Evolutionary conservation across 2,113 vertebrate species (phyloP).

Genomic region (Psophia crepitans): DNA sequence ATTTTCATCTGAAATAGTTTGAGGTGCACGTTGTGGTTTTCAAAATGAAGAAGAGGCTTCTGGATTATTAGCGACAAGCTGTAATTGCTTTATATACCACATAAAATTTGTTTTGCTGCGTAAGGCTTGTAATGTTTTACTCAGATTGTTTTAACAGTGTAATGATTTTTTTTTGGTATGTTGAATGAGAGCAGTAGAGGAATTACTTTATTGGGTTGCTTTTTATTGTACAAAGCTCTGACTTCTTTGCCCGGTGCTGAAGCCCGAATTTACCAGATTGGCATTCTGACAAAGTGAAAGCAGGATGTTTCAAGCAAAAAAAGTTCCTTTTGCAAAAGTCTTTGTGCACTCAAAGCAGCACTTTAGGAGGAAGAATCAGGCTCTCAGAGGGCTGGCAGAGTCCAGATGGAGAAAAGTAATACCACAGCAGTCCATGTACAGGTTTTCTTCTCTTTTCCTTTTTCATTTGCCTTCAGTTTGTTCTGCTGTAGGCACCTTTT

Average conservation of each 20-base stretch:
- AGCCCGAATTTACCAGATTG: neutral
- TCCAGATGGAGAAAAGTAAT: neutral
- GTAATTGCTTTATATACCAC: neutral
- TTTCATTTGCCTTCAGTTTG: neutral
- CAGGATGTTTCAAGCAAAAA: neutral
- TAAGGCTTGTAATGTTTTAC: neutral
- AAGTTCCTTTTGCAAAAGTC: neutral
- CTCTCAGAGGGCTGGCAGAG: neutral
- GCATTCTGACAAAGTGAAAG: neutral
- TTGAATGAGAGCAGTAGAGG: neutral
- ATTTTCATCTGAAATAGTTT: neutral
- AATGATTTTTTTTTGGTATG: neutral
- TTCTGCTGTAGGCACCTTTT: neutral
- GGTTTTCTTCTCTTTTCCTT: neutral
- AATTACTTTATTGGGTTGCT: neutral
- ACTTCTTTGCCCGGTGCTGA: neutral
- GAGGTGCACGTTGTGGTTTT: neutral
- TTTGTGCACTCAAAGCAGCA: neutral
- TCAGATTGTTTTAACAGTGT: neutral
- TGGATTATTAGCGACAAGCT: neutral
- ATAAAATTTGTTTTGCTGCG: neutral
- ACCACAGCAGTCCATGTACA: neutral
- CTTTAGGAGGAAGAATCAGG: neutral
- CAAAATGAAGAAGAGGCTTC: neutral
- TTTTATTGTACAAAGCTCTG: neutral